phyloP scores from a whole-genome alignment of 2,797 vertebrate genomes.

The Sciaenops ocellatus region DNA sequence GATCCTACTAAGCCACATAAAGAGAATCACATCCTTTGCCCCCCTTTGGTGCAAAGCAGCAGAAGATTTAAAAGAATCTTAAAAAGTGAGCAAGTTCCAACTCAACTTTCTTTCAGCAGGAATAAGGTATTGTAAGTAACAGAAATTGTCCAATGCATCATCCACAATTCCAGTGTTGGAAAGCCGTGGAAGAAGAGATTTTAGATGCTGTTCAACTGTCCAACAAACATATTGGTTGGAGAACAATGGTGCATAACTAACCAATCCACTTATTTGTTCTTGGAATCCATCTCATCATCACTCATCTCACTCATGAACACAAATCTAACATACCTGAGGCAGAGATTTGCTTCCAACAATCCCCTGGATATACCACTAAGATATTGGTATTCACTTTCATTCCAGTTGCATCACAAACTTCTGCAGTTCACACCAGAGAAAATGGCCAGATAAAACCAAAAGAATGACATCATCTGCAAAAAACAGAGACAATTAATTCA shows the following conservation, averaged over 20 bases:
- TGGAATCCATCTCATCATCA: not conserved
- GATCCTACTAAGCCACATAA: not conserved
- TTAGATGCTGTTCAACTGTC: not conserved
- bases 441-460: not conserved
- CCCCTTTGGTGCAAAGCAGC: not conserved
- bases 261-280: not conserved
- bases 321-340: not conserved
- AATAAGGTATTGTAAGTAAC: not conserved
- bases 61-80: not conserved
- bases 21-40: not conserved
- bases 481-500: not conserved
- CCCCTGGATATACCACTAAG: not conserved
- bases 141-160: not conserved
- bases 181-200: no score
- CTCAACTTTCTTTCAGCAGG: not conserved
- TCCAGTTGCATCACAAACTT: no score
- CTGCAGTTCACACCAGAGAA: no score
- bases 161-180: not conserved
- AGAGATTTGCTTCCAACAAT: not conserved
- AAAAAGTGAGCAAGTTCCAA: not conserved
- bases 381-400: no score
- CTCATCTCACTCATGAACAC: not conserved
- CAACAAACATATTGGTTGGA: not conserved
- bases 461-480: not conserved
- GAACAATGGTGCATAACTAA: not conserved